These are phyloP conservation scores for Ibycter americanus DNA, from an alignment of 2,797 vertebrate genomes.

Conservation along the genomic window DNA sequence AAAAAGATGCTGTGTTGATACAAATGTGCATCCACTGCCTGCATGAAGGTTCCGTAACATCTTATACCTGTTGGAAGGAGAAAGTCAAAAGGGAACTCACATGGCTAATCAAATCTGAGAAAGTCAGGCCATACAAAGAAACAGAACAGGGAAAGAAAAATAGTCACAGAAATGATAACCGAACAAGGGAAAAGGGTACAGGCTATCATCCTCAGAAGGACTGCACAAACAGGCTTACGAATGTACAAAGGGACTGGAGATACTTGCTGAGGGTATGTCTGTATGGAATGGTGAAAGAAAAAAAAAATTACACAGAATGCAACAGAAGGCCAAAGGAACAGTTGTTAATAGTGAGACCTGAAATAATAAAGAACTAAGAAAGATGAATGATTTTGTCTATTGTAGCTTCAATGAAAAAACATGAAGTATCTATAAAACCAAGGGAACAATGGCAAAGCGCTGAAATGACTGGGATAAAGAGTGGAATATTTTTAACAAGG, in stretches of 20 bases:
- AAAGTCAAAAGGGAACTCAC: neutral
- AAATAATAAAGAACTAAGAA: neutral
- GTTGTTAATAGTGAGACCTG: neutral
- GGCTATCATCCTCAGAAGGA: neutral
- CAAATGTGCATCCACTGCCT: neutral
- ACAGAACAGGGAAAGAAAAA: neutral
- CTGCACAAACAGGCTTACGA: neutral
- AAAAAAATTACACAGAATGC: neutral
- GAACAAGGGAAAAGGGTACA: neutral
- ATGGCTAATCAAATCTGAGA: neutral
- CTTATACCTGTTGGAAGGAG: slow-evolving; percentile 2
- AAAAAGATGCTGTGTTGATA: neutral
- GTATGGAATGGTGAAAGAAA: neutral
- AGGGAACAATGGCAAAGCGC: neutral
- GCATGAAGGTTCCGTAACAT: neutral
- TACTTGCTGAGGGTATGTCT: neutral
- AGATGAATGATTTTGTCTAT: neutral
- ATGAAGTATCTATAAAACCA: neutral
- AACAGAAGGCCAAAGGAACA: neutral
- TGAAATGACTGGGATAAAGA: neutral
- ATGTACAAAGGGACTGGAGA: neutral
- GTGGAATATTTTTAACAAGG: neutral
- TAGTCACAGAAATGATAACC: neutral
- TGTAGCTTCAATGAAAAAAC: neutral
- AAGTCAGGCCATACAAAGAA: neutral